Evolutionary conservation across 92 coral and sea anemone species (phyloP), one percentile per base, ranked within the genome.

Genomic region (Virgularia gustaviana): DNA sequence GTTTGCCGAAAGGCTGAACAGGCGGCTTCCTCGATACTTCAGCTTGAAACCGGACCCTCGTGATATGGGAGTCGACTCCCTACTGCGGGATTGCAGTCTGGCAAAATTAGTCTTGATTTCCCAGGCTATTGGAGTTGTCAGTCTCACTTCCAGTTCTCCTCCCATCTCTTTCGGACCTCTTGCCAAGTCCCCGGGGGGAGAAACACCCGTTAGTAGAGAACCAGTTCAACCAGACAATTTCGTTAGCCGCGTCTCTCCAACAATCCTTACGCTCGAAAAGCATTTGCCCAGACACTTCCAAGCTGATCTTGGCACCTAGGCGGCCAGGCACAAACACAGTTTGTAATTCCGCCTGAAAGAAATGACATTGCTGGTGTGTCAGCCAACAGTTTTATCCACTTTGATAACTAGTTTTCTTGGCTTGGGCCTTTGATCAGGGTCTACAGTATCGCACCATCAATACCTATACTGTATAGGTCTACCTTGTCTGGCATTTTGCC

Each of bases 121-220:
- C 4, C 60, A 54, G 31, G 15, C 30, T 54, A 0, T 54, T 54
- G 60, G 30, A 19, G 13, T n/a, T 54, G 2, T 54, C 30, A 54
- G 30, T 54, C 15, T 18, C 60, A 18, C 60, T 25, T 2, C 60
- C 59, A 19, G 60, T 54, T 54, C 31, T 54, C 30, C 31, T 4
- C 30, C 60, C 29, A 2, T 7, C 10, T 29, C 22, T 29, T 33
- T 6, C 59, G 28, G 1, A 4, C 28, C 29, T 53, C 16, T 23
- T 23, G 9, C 59, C 28, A n/a, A 33, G 59, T 19, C 59, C 59
- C 18, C 60, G 7, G 60, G 31, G 60, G 31, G 32, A 54, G 60
- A 25, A 24, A 0, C 31, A 20, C 51, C 51, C 2, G 13, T 4
- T 43, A 4, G 51, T 43, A 16, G 51, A 43, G 51, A 43, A 43